Base-by-base conservation (phyloP, 2,888 invertebrate genomes). In the Tromatobia lineatoria region DNA sequence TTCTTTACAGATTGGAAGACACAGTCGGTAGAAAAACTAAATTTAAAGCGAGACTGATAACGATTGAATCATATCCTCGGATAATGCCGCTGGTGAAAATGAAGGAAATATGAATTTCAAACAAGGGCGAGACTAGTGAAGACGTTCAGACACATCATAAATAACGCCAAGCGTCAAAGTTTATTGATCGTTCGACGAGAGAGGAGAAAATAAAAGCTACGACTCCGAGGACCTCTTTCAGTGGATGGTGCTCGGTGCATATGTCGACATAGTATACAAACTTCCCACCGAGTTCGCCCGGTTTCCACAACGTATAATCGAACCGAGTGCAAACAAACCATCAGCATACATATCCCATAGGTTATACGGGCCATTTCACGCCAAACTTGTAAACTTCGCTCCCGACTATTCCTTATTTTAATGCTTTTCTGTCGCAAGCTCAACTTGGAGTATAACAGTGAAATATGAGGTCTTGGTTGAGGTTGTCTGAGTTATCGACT, bases 271-370 rank as follows among this genome's bases (percentile, higher is more conserved):
- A 38, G 70, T 38, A 70, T 54, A 54, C 38, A 38, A 70, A 70
- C 34, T 70, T 70, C 70, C 52, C 70, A 70, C 70, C n/a, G 70
- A 54, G 52, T 54, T 20, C 23, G 71, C 38, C 25, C 57, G 45
- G 42, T 71, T 59, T 71, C 42, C 45, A 11, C n/a, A 11, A 38
- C 23, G 45, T 57, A 57, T 23, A 71, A 57, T 59, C 23, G 42
- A 57, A 57, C 57, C 42, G 57, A 20, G 71, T 25, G 57, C 71
- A 42, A 71, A 38, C 57, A 34, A 69, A 52, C 69, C 10, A n/a
- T 18, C 54, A 29, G 13, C 70, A 52, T 6, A n/a, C 70, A 70
- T n/a, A 70, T 18, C 50, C 50, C 18, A 50, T 18, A 50, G 50
- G 50, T 18, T 8, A 6, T 10, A 50, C n/a, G n/a, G n/a, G 20